Evolutionary conservation across 2,113 vertebrate species (phyloP).

Genomic region (Merops nubicus): DNA sequence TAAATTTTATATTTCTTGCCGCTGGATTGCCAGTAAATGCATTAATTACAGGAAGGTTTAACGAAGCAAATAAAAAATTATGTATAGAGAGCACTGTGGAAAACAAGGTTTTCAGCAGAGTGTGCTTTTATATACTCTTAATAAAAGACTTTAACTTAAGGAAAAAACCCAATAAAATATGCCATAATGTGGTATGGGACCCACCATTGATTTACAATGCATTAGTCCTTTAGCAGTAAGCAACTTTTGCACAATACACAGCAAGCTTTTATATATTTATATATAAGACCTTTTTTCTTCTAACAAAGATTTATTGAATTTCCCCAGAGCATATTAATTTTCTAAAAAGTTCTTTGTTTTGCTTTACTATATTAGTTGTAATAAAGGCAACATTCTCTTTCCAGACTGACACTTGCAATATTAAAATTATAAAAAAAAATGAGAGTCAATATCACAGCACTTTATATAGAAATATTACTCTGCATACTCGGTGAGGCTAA

Average conservation of each 20-base stretch:
- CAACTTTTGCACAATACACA: constrained; percentile 72
- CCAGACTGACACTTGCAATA: neutral
- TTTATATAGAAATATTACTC: constrained; percentile 34
- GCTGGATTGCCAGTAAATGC: constrained; percentile 77
- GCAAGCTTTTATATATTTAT: constrained; percentile 70
- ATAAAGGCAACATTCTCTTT: constrained; percentile 65
- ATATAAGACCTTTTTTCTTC: constrained; percentile 68
- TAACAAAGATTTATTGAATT: constrained; percentile 75
- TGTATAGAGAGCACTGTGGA: constrained; percentile 67
- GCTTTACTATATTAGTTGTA: constrained; percentile 36
- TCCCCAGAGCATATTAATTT: constrained; percentile 66
- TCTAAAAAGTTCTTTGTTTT: constrained; percentile 76
- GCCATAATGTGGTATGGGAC: constrained; percentile 65
- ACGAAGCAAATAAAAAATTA: constrained; percentile 75
- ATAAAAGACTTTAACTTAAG: constrained; percentile 78
- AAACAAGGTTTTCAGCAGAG: constrained; percentile 71
- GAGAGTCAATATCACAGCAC: neutral
- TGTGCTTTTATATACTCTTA: constrained; percentile 69
- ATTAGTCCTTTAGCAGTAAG: constrained; percentile 71
- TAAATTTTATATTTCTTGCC: constrained; percentile 80
- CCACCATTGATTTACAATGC: constrained; percentile 75
- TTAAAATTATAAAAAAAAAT: constrained; percentile 23
- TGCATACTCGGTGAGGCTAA: neutral
- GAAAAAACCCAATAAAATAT: constrained; percentile 78
- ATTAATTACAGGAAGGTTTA: constrained; percentile 81